A percentile compares a stretch with the other conserved stretches of the same genome.
phyloP scores from a whole-genome alignment of 2,888 invertebrate species.

The Ptychoptera albimana region DNA sequence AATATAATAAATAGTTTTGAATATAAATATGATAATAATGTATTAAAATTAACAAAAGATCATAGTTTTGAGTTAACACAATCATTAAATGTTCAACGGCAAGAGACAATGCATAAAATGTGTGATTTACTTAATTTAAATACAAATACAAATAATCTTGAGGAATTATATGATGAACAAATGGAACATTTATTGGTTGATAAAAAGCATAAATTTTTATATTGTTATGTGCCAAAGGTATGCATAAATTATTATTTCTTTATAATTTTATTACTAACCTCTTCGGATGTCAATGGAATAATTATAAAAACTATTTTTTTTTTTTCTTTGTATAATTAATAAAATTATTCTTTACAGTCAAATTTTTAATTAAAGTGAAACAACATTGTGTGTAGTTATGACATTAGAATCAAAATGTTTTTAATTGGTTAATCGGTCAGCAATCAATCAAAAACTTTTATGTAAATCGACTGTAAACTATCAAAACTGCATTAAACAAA shows the following conservation, averaged over 20 bases:
- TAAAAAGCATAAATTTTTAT: conserved; percentile 65
- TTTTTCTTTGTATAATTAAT: no score
- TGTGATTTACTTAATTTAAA: conserved; percentile 37
- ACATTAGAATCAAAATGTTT: no score
- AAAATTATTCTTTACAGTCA: no score
- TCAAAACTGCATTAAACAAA: no score
- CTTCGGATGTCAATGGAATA: no score
- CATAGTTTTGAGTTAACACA: conserved; percentile 44
- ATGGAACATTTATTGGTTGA: conserved; percentile 73
- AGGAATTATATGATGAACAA: conserved; percentile 35
- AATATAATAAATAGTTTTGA: conserved; percentile 15
- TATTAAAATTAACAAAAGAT: conserved; percentile 25
- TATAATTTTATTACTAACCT: no score
- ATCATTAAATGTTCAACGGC: conserved; percentile 43
- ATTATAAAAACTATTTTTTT: no score
- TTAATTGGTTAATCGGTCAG: no score
- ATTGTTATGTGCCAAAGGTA: conserved; percentile 91
- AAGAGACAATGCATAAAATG: conserved; percentile 42
- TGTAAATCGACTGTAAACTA: no score
- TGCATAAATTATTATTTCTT: conserved; percentile 20
- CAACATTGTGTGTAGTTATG: no score
- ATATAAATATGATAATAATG: conserved; percentile 25
- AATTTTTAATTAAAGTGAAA: no score
- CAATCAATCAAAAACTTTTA: no score
- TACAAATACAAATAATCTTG: conserved; percentile 21